Conservation (phyloP, 2,113 vertebrate genomes). For the Garra rufa region DNA sequence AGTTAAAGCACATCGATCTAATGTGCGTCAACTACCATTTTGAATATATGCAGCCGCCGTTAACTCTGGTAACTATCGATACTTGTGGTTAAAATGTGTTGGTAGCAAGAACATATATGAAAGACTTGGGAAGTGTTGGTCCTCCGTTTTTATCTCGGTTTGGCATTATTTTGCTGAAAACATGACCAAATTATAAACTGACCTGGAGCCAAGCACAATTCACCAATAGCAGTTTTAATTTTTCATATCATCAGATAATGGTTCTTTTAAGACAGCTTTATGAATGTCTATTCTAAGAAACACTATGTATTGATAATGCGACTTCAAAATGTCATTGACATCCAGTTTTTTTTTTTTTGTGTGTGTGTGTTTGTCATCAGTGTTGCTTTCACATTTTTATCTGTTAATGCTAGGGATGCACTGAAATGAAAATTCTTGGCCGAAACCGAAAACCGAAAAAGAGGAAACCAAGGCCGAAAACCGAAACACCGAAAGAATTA, state of each 20-base stretch:
- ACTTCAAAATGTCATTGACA: background rate
- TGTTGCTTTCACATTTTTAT: background rate
- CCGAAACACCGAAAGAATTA: too few species aligned
- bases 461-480: too few species aligned
- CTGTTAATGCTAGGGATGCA: background rate
- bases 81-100: constrained; percentile 13
- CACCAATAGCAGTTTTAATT: background rate
- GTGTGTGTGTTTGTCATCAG: background rate
- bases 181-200: constrained; percentile 31
- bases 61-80: background rate
- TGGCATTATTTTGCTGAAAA: background rate
- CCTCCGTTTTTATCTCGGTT: background rate
- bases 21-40: constrained; percentile 2
- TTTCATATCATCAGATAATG: background rate
- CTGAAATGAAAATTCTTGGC: too few species aligned
- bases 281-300: constrained; percentile 21
- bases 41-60: background rate
- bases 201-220: constrained; percentile 30
- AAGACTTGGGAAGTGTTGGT: background rate
- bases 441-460: too few species aligned
- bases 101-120: constrained; percentile 20
- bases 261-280: constrained; percentile 22
- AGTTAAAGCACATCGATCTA: background rate
- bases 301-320: background rate
- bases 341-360: background rate